phyloP scores from a whole-genome alignment of 1,140 invertebrate species.

The Zaprionus lachaisei region DNA sequence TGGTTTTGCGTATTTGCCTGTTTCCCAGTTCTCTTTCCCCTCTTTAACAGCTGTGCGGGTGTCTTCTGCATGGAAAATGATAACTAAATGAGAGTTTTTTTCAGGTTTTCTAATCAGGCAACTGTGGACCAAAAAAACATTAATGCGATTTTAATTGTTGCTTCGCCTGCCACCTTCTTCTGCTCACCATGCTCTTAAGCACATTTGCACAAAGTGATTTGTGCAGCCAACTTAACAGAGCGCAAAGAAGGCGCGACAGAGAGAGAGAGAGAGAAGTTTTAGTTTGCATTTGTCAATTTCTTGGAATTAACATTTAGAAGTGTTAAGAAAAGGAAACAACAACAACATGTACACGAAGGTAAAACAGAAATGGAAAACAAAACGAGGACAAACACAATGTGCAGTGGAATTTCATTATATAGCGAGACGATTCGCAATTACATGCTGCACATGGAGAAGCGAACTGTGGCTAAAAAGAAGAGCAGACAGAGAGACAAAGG shows the following conservation, averaged over 20 bases:
- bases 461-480: background rate
- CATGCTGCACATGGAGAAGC: slow-evolving; percentile 13
- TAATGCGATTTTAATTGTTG: slow-evolving; percentile 75
- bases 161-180: slow-evolving; percentile 7
- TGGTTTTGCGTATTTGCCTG: slow-evolving; percentile 49
- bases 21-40: background rate
- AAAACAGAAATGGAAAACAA: slow-evolving; percentile 14
- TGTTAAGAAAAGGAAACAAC: slow-evolving; percentile 50
- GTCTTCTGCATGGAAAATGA: slow-evolving; percentile 11
- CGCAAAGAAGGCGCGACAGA: background rate
- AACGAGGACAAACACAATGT: slow-evolving; percentile 23
- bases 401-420: slow-evolving; percentile 54
- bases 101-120: slow-evolving; percentile 35
- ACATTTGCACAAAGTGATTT: slow-evolving; percentile 29
- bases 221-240: background rate
- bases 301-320: slow-evolving; percentile 46
- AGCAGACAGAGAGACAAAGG: slow-evolving; percentile 16
- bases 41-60: slow-evolving; percentile 33
- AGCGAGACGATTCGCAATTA: slow-evolving; percentile 47
- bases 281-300: slow-evolving; percentile 30
- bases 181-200: background rate
- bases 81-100: slow-evolving; percentile 12
- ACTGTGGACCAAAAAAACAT: slow-evolving; percentile 26
- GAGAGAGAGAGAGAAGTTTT: slow-evolving; percentile 28
- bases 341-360: slow-evolving; percentile 21